Conservation (phyloP, 2,113 vertebrate genomes). For the Passer domesticus region DNA sequence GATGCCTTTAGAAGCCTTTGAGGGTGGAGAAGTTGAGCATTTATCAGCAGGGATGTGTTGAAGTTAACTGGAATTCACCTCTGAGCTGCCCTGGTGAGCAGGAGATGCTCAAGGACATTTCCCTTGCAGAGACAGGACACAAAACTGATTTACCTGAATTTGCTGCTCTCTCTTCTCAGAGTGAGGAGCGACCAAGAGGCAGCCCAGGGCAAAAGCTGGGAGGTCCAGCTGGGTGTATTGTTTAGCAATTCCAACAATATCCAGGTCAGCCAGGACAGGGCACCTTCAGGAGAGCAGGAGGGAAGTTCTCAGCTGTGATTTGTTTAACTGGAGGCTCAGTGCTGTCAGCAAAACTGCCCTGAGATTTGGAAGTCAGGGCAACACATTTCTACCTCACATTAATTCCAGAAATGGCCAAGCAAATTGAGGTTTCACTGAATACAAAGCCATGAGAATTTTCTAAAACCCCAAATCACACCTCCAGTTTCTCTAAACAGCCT, state of each 20-base stretch:
- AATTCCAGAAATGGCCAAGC: background rate
- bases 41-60: background rate
- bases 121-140: background rate
- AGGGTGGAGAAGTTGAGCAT: background rate
- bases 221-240: constrained; percentile 88
- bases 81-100: background rate
- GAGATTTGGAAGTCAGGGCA: background rate
- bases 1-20: background rate
- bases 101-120: background rate
- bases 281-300: constrained; percentile 76
- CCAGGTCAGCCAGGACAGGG: constrained; percentile 87
- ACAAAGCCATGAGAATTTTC: background rate
- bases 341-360: background rate
- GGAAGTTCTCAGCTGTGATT: background rate
- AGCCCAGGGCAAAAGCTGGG: constrained; percentile 86
- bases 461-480: background rate
- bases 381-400: background rate
- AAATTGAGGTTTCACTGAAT: background rate
- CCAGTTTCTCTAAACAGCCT: background rate
- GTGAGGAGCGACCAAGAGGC: constrained; percentile 88
- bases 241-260: constrained; percentile 87
- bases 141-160: constrained; percentile 79
- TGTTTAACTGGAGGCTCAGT: background rate
- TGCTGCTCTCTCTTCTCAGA: constrained; percentile 82
- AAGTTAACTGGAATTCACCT: background rate